Percentiles rank a stretch among this genome's conserved stretches.
Conservation (phyloP, 2,797 vertebrate species). For the Propithecus deckenii region DNA sequence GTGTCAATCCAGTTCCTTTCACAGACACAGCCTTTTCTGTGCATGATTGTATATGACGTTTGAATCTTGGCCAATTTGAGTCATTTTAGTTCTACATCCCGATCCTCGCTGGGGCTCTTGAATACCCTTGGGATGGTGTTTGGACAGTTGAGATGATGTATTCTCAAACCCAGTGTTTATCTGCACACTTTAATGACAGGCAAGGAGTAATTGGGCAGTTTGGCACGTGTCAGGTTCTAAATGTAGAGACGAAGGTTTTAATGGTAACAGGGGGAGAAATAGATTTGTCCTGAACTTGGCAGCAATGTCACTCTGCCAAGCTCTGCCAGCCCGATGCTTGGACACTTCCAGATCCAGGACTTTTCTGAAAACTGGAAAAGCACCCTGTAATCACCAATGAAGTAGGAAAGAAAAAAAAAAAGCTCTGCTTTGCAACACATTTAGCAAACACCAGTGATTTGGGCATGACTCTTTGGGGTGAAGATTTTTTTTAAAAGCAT, state of each 20-base stretch:
- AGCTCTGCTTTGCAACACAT: neutral
- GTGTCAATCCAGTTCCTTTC: conserved; percentile 44
- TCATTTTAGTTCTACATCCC: neutral
- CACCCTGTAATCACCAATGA: neutral
- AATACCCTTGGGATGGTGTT: conserved; percentile 60
- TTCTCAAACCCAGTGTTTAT: conserved; percentile 55
- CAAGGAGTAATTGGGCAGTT: conserved; percentile 51
- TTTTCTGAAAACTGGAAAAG: conserved; percentile 2
- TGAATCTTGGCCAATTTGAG: conserved; percentile 66
- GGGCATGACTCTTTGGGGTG: neutral
- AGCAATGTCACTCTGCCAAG: neutral
- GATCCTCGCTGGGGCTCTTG: conserved; percentile 21
- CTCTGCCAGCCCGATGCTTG: conserved; percentile 31
- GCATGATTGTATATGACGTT: conserved; percentile 58
- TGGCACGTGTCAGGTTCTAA: conserved; percentile 61
- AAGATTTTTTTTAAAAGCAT: neutral
- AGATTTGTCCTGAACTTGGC: conserved; percentile 68
- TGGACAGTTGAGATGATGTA: conserved; percentile 57
- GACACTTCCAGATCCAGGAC: conserved; percentile 5
- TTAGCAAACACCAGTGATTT: neutral
- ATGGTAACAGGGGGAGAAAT: conserved; percentile 45
- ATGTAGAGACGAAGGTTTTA: conserved; percentile 52
- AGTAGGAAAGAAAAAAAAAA: neutral
- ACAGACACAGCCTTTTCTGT: neutral
- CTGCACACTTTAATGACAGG: conserved; percentile 52